Base-by-base conservation (phyloP, 2,797 vertebrate genomes). In the Gobionotothen gibberifrons region DNA sequence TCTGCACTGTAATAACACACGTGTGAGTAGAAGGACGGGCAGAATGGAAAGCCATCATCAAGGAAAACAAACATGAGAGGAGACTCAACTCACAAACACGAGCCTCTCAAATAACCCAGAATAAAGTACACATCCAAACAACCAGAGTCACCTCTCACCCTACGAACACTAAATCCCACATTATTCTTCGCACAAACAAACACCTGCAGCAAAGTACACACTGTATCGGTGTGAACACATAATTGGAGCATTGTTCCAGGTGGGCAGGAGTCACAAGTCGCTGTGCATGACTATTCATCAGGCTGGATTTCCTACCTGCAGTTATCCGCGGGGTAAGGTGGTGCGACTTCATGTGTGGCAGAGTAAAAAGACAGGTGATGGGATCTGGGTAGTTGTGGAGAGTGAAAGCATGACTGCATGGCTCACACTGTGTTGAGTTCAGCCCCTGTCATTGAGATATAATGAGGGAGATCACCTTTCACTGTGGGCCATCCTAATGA, bases 401-500 rank as follows among this genome's bases (percentile, higher is more conserved):
- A 70, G 75, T 44, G 63, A 84, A 78, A 89, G 72, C 77, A 70
- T 32, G 76, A 81, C 75, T 86, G 77, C 42, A 74, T 29, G 61
- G 78, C 81, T 79, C 82, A 75, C 71, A 58, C 77, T 71, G 90
- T 60, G 85, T 22, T 4, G 75, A 82, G 81, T 89, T 91, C 87
- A 87, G 87, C 81, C 77, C 79, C 82, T 75, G 89, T 90, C 87
- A 87, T 83, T 87, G 91, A 82, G 81, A 85, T 85, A 89, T 94
- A 94, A 95, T 93, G 92, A 94, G 92, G 83, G 81, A 92, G 90
- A 93, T 93, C 93, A 94, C 93, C 93, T 94, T 90, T 85, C 88
- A 83, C 90, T 85, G 91, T 79, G 82, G 87, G 87, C 91, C 90
- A 87, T 92, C 91, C 88, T 94, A 94, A 94, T 92, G 91, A 93